Conservation (phyloP, 2,113 vertebrate species). For the Dasyurus viverrinus region DNA sequence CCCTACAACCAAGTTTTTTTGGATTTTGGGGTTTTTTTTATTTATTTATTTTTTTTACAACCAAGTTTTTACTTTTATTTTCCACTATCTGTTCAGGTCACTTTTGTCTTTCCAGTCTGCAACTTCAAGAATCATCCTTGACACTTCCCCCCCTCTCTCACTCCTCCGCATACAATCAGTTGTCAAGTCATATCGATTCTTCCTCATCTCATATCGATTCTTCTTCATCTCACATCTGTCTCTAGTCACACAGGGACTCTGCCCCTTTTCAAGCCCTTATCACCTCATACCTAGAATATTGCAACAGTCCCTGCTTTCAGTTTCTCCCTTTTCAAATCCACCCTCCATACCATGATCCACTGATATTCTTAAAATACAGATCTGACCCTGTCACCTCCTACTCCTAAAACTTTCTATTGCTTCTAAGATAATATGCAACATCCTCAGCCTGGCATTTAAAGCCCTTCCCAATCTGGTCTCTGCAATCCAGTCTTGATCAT, state of each 20-base stretch:
- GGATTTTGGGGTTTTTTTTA: too few relatives aligned
- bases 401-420: neutral
- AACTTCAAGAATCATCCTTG: neutral
- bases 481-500: neutral
- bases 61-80: neutral
- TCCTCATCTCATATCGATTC: neutral
- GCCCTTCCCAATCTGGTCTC: neutral
- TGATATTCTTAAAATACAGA: neutral
- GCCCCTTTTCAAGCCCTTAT: neutral
- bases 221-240: neutral
- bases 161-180: neutral
- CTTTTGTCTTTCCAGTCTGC: neutral
- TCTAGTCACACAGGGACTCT: neutral
- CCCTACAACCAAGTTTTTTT: neutral
- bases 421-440: neutral
- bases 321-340: neutral
- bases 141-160: neutral
- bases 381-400: neutral
- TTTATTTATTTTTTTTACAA: neutral
- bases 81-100: neutral
- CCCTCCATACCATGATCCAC: neutral
- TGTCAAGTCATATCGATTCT: neutral
- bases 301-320: neutral
- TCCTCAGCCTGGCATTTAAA: neutral
- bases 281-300: neutral